phyloP scores from a whole-genome alignment of 2,888 invertebrate genomes.

The Panopea generosa region DNA sequence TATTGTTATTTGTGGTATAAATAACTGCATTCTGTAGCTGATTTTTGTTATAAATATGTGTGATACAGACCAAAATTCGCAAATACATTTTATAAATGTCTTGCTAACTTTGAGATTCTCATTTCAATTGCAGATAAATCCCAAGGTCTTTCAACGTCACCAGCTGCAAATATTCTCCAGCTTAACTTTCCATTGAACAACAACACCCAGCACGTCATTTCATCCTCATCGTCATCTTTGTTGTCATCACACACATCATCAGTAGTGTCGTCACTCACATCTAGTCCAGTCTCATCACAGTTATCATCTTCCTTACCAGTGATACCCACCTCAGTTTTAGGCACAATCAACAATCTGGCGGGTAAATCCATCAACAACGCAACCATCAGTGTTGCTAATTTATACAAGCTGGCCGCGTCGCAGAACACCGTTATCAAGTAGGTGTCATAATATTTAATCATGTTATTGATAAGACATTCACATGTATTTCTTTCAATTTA shows the following conservation, averaged over 20 bases:
- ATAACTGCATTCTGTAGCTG: no score
- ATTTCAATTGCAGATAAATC: slow-evolving; percentile 73
- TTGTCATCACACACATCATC: slow-evolving; percentile 30
- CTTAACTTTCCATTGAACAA: slow-evolving; percentile 81
- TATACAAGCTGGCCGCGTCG: slow-evolving; percentile 65
- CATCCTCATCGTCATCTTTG: slow-evolving; percentile 45
- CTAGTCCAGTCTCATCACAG: slow-evolving; percentile 33
- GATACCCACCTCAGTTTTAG: slow-evolving; percentile 51
- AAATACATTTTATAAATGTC: no score
- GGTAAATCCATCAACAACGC: slow-evolving; percentile 52
- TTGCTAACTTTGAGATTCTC: no score
- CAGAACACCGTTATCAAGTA: slow-evolving; percentile 72
- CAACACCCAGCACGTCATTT: slow-evolving; percentile 51
- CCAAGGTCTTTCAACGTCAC: slow-evolving; percentile 82
- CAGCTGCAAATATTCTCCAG: slow-evolving; percentile 82
- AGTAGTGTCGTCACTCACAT: slow-evolving; percentile 22
- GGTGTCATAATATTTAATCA: slow-evolving; percentile 34
- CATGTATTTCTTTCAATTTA: no score
- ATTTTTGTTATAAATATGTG: no score
- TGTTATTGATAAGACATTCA: no score
- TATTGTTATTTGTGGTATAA: no score
- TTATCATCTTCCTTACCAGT: slow-evolving; percentile 8
- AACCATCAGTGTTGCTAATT: slow-evolving; percentile 47
- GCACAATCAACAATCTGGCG: slow-evolving; percentile 58
- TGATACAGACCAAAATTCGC: no score